Conservation (phyloP, 2,113 vertebrate species). For the Pseudorectes ferrugineus region DNA sequence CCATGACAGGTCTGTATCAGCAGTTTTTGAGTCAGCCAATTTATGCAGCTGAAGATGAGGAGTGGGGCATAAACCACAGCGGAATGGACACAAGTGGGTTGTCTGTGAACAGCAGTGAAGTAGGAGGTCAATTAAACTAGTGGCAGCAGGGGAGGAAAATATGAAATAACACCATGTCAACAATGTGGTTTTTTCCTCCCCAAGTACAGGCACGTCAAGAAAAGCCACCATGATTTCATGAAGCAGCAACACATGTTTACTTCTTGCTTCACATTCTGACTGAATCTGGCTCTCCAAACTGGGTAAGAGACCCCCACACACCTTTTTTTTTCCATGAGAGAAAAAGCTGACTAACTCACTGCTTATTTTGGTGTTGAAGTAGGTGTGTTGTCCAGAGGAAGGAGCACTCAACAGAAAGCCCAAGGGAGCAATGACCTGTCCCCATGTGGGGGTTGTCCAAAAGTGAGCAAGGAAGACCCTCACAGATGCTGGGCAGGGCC, state of each 20-base stretch:
- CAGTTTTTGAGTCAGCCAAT: conserved; percentile 32
- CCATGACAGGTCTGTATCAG: conserved; percentile 31
- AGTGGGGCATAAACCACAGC: conserved; percentile 8
- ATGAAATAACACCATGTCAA: not conserved
- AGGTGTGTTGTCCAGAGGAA: not conserved
- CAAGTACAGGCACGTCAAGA: not conserved
- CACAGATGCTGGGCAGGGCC: not conserved
- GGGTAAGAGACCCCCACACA: fast-evolving
- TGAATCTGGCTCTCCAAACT: not conserved
- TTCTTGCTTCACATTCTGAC: not conserved
- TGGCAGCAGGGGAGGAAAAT: not conserved
- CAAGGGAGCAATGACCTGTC: not conserved
- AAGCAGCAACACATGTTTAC: not conserved
- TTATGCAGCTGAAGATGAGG: conserved; percentile 35
- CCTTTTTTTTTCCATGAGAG: not conserved
- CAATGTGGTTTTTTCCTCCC: not conserved
- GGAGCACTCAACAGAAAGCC: not conserved
- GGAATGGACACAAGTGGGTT: not conserved
- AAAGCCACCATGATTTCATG: not conserved
- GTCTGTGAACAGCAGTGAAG: not conserved
- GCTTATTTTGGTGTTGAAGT: not conserved
- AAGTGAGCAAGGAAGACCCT: not conserved
- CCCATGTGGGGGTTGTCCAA: fast-evolving
- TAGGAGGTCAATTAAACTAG: not conserved
- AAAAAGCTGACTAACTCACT: not conserved